Percentiles rank a stretch among this genome's conserved stretches.
Conservation (phyloP, 2,888 invertebrate genomes). For the Mamestra brassicae region DNA sequence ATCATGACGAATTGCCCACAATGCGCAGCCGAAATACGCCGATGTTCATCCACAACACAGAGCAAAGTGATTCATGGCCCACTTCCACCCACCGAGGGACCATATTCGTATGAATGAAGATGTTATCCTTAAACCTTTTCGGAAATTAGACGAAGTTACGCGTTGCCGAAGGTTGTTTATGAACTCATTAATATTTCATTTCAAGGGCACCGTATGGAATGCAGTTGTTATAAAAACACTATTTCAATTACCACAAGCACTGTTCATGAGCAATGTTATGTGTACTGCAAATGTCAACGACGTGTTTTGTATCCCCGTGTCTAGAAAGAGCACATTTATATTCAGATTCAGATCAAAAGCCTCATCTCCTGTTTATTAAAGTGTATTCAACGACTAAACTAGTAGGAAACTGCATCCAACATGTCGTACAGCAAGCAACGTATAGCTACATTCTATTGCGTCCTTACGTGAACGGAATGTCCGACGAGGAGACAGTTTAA, state of each 20-base stretch:
- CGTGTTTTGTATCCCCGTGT: constrained; percentile 50
- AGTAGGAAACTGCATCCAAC: constrained; percentile 70
- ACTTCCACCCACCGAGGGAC: constrained; percentile 68
- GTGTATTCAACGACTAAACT: constrained; percentile 69
- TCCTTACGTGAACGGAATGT: constrained; percentile 62
- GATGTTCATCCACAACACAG: constrained; percentile 69
- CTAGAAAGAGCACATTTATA: constrained; percentile 64
- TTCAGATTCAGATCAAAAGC: constrained; percentile 75
- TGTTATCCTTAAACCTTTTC: constrained; percentile 68
- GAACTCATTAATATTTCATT: constrained; percentile 70
- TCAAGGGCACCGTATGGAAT: constrained; percentile 64
- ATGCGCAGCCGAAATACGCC: constrained; percentile 84
- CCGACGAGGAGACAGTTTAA: constrained; percentile 60
- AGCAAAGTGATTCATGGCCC: constrained; percentile 71
- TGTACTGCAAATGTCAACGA: constrained; percentile 58
- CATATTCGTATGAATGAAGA: constrained; percentile 71
- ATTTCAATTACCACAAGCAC: constrained; percentile 53
- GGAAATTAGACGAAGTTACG: constrained; percentile 58
- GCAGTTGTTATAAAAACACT: constrained; percentile 59
- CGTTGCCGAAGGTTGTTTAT: constrained; percentile 65
- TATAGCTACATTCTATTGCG: constrained; percentile 60
- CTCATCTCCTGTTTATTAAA: constrained; percentile 72
- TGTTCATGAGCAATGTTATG: constrained; percentile 50
- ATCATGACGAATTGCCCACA: constrained; percentile 89
- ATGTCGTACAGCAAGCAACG: constrained; percentile 58